Percentiles rank a stretch among this genome's conserved stretches.
These are phyloP conservation scores for Struthidea cinerea DNA, from an alignment of 2,113 vertebrate genomes.

Conservation along the genomic window DNA sequence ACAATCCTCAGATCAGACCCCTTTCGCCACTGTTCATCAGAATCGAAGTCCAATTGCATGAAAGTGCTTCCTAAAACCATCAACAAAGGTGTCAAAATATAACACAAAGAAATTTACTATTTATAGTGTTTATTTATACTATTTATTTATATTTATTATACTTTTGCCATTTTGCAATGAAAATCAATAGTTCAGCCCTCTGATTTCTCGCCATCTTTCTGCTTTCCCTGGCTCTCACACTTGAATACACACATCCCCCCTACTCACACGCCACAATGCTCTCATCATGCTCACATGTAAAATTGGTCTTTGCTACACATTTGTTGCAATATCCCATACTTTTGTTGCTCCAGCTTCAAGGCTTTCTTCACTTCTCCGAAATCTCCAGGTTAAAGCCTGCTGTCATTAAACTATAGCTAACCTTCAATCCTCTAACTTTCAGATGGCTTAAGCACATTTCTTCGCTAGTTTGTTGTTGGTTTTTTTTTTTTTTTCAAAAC, in stretches of 20 bases:
- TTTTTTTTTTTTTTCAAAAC: not conserved
- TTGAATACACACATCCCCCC: accelerated
- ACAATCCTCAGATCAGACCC: not conserved
- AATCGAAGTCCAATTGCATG: not conserved
- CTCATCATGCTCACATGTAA: not conserved
- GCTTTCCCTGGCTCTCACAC: not conserved
- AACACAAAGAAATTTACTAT: not conserved
- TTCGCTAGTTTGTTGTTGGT: not conserved
- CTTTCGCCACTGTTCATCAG: not conserved
- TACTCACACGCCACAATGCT: not conserved
- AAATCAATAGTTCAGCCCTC: not conserved
- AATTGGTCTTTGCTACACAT: not conserved
- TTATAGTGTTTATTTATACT: not conserved
- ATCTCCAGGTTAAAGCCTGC: not conserved
- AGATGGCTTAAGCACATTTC: not conserved
- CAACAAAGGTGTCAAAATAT: not conserved
- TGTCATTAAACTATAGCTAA: not conserved
- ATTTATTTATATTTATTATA: not conserved
- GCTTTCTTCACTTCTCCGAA: not conserved
- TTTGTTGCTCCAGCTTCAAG: not conserved
- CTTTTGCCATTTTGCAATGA: not conserved
- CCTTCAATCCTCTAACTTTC: not conserved
- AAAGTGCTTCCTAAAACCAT: not conserved
- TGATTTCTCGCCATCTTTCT: not conserved
- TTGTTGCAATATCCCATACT: accelerated